Evolutionary conservation across 2,888 invertebrate species (phyloP).

Genomic region (Salpingus planirostris): DNA sequence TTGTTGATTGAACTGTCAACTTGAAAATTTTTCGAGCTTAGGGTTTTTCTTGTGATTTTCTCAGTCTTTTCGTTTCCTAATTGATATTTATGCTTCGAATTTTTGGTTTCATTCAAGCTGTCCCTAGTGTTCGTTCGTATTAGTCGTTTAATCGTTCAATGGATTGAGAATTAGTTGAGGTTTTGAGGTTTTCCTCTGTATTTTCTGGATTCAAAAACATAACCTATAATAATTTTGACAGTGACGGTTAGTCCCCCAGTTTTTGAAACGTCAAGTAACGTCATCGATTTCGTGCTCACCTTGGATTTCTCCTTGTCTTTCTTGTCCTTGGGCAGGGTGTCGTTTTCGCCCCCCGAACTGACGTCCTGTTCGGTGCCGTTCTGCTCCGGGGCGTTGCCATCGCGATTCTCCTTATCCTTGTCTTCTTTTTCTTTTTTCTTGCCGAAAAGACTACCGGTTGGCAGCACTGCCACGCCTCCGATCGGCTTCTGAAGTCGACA

Average conservation of each 20-base stretch:
- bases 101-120: too few relatives aligned
- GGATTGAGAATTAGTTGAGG: too few relatives aligned
- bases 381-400: slow-evolving; percentile 35
- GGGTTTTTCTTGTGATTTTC: too few relatives aligned
- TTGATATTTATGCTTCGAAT: too few relatives aligned
- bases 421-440: slow-evolving; percentile 51
- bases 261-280: background rate
- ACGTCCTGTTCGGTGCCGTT: slow-evolving; percentile 36
- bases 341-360: slow-evolving; percentile 32
- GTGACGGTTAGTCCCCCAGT: background rate
- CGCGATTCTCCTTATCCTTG: slow-evolving; percentile 48
- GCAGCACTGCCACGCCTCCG: slow-evolving; percentile 77
- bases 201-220: too few relatives aligned
- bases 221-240: too few relatives aligned
- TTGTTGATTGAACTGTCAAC: too few relatives aligned
- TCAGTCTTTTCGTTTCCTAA: too few relatives aligned
- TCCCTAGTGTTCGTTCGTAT: too few relatives aligned
- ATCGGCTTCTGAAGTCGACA: slow-evolving; percentile 57
- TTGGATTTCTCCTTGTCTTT: slow-evolving; percentile 45
- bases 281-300: slow-evolving; percentile 33
- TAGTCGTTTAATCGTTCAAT: too few relatives aligned
- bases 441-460: slow-evolving; percentile 53
- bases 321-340: slow-evolving; percentile 43
- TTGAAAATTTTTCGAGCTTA: too few relatives aligned
- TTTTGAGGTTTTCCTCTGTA: too few relatives aligned